These are phyloP conservation scores for Phaonia tiefii DNA, from an alignment of 2,888 invertebrate species.

Conservation along the genomic window DNA sequence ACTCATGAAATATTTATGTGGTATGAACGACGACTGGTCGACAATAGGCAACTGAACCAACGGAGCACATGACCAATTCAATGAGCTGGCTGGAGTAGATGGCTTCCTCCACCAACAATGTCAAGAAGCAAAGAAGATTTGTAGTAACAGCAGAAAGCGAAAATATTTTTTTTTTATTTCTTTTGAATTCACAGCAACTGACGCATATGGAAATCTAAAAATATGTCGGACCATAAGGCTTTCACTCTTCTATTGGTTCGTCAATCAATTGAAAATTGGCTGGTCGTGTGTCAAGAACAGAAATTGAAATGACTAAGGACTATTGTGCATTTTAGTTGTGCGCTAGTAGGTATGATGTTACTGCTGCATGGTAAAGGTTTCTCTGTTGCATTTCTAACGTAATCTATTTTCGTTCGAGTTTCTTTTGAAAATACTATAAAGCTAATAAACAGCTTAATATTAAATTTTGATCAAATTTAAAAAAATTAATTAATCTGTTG, in stretches of 20 bases:
- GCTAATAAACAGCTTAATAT: too few relatives aligned
- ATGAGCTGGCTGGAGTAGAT: too few relatives aligned
- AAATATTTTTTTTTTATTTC: constrained; percentile 2
- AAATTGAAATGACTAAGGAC: neutral
- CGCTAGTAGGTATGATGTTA: constrained; percentile 3
- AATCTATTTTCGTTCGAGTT: too few relatives aligned
- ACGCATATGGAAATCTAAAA: constrained; percentile 1
- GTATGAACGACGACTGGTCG: constrained; percentile 3
- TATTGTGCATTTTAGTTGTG: neutral
- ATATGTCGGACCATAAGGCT: neutral
- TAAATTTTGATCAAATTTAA: too few relatives aligned
- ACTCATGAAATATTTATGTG: constrained; percentile 37
- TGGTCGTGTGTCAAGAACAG: constrained; percentile 4
- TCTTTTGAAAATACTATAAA: too few relatives aligned
- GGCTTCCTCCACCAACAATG: too few relatives aligned
- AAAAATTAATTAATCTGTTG: too few relatives aligned
- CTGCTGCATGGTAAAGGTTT: too few relatives aligned
- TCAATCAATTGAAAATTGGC: neutral
- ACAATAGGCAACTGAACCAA: constrained; percentile 27
- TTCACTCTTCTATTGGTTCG: neutral
- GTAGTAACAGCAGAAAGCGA: neutral
- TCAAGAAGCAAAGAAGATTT: too few relatives aligned
- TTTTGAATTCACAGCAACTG: too few relatives aligned
- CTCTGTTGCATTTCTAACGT: too few relatives aligned
- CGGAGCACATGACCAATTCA: constrained; percentile 3